These are phyloP conservation scores for Latheticus oryzae DNA, from an alignment of 2,888 invertebrate genomes.

Conservation along the genomic window DNA sequence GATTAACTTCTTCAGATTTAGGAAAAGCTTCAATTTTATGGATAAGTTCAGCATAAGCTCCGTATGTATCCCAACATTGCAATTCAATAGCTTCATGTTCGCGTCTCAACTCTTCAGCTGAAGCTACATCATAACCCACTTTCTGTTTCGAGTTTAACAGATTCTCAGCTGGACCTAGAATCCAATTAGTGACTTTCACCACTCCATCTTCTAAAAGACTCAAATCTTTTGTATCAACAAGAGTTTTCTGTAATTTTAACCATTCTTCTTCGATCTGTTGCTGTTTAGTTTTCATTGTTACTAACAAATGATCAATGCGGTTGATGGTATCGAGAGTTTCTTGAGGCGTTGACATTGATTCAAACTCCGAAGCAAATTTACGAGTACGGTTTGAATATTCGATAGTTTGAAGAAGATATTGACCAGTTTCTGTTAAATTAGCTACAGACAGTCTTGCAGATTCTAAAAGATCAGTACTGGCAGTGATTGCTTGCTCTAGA, in stretches of 20 bases:
- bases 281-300: conserved; percentile 71
- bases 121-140: conserved; percentile 78
- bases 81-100: conserved; percentile 82
- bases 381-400: conserved; percentile 64
- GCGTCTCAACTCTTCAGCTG: conserved; percentile 78
- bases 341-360: conserved; percentile 68
- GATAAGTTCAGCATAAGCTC: conserved; percentile 80
- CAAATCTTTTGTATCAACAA: conserved; percentile 73
- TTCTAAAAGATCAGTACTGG: conserved; percentile 68
- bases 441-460: conserved; percentile 67
- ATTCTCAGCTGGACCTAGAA: conserved; percentile 80
- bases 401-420: conserved; percentile 64
- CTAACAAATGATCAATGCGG: conserved; percentile 70
- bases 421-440: conserved; percentile 66
- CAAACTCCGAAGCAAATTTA: conserved; percentile 62
- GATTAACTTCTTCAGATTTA: conserved; percentile 61
- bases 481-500: conserved; percentile 70
- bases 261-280: conserved; percentile 72
- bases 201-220: conserved; percentile 73
- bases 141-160: conserved; percentile 77
- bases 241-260: conserved; percentile 70
- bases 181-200: conserved; percentile 81
- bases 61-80: conserved; percentile 83
- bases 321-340: conserved; percentile 73
- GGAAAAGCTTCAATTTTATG: conserved; percentile 76